These are phyloP conservation scores for Megalopta genalis DNA, from an alignment of 1,140 invertebrate species.

Conservation along the genomic window DNA sequence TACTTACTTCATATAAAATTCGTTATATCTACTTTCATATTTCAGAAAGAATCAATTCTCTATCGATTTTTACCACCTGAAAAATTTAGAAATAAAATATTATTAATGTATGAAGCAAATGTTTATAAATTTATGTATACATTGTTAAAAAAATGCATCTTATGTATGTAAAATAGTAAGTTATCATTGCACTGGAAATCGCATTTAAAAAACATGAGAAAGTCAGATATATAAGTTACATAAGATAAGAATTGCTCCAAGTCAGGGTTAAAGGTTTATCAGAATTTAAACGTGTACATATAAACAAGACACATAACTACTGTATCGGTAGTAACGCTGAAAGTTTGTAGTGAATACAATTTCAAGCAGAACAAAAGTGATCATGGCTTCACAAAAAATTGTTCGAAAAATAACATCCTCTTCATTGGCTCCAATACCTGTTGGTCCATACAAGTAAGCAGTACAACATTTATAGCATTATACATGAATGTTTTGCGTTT, in stretches of 20 bases:
- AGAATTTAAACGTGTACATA: background rate
- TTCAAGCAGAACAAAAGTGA: background rate
- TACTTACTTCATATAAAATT: background rate
- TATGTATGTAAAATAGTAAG: background rate
- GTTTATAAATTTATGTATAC: constrained; percentile 2
- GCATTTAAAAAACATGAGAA: background rate
- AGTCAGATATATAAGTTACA: background rate
- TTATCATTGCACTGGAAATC: constrained; percentile 4
- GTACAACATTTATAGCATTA: background rate
- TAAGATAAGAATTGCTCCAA: background rate
- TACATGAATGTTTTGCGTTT: background rate
- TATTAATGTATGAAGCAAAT: background rate
- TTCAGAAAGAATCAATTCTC: background rate
- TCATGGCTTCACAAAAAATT: constrained; percentile 46
- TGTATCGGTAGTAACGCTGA: background rate
- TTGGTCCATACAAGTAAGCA: constrained; percentile 86
- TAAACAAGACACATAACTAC: background rate
- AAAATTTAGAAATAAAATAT: background rate
- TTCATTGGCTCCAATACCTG: constrained; percentile 82
- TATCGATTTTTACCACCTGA: background rate
- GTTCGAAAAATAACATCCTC: constrained; percentile 76
- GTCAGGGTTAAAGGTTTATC: constrained; percentile 40
- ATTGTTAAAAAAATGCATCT: background rate
- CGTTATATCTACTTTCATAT: background rate
- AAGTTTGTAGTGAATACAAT: background rate